phyloP scores from a whole-genome alignment of 2,888 invertebrate species.

The Eupithecia tripunctaria region DNA sequence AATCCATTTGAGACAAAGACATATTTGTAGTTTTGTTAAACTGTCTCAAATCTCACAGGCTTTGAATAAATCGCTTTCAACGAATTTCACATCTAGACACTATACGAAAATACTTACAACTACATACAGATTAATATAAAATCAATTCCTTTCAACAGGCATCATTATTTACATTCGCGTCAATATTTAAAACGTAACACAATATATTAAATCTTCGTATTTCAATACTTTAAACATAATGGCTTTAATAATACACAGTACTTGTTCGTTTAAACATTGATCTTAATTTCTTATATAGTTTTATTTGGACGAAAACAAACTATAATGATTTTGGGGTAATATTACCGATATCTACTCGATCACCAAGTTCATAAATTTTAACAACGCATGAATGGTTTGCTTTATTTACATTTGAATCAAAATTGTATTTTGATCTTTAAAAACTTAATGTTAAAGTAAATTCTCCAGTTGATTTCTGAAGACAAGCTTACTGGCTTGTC shows the following conservation, averaged over 20 bases:
- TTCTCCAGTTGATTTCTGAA: neutral
- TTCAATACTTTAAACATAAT: slow-evolving; percentile 35
- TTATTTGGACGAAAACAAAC: neutral
- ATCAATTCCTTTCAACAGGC: slow-evolving; percentile 57
- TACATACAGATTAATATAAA: slow-evolving; percentile 39
- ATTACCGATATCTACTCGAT: neutral
- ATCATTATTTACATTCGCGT: slow-evolving; percentile 43
- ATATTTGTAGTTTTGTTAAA: neutral
- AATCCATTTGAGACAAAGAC: neutral
- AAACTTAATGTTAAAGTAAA: neutral
- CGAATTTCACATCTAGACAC: slow-evolving; percentile 6
- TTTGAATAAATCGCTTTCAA: neutral
- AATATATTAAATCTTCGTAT: slow-evolving; percentile 44
- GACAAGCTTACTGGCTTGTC: neutral
- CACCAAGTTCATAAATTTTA: neutral
- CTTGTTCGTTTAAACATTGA: slow-evolving; percentile 43
- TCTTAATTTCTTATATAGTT: slow-evolving; percentile 21
- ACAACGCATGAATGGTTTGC: neutral
- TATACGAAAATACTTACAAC: slow-evolving; percentile 46
- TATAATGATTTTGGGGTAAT: neutral
- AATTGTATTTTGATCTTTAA: neutral
- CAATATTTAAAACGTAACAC: slow-evolving; percentile 46
- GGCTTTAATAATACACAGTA: slow-evolving; percentile 36
- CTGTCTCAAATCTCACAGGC: neutral
- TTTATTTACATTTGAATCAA: neutral